phyloP scores from a whole-genome alignment of 2,113 vertebrate species.

The Brachyistius frenatus region DNA sequence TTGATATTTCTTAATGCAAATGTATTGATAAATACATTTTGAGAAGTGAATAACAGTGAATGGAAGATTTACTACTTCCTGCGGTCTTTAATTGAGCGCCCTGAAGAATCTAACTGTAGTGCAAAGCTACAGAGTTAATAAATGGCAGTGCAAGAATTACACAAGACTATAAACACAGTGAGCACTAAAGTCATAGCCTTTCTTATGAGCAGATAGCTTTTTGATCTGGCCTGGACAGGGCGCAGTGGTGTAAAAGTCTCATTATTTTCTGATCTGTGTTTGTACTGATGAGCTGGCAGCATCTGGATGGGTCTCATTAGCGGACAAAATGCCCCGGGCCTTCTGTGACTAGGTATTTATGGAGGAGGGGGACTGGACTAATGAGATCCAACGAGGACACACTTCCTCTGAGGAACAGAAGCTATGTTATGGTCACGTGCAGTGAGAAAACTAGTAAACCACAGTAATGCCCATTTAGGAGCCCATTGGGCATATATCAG shows the following conservation, averaged over 20 bases:
- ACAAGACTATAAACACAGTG: constrained; percentile 38
- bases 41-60: background rate
- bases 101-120: background rate
- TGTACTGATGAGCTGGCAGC: constrained; percentile 63
- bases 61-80: background rate
- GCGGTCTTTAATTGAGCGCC: background rate
- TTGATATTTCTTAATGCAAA: background rate
- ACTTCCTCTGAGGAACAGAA: constrained; percentile 45
- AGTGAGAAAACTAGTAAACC: constrained; percentile 37
- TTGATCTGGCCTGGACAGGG: constrained; percentile 54
- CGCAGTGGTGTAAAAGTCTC: constrained; percentile 31
- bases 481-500: constrained; percentile 26
- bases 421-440: constrained; percentile 31
- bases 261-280: constrained; percentile 53
- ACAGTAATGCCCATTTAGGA: constrained; percentile 28
- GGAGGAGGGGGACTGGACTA: constrained; percentile 60
- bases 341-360: constrained; percentile 65
- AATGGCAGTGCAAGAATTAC: constrained; percentile 14
- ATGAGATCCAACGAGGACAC: constrained; percentile 65
- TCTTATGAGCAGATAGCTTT: constrained; percentile 13
- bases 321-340: constrained; percentile 57
- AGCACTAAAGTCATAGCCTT: constrained; percentile 49
- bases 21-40: background rate
- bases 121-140: constrained; percentile 26
- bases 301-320: constrained; percentile 76